Evolutionary conservation across 2,888 invertebrate genomes (phyloP), one percentile per base, ranked within the genome.

Genomic region (Hermaeophaga mercurialis): DNA sequence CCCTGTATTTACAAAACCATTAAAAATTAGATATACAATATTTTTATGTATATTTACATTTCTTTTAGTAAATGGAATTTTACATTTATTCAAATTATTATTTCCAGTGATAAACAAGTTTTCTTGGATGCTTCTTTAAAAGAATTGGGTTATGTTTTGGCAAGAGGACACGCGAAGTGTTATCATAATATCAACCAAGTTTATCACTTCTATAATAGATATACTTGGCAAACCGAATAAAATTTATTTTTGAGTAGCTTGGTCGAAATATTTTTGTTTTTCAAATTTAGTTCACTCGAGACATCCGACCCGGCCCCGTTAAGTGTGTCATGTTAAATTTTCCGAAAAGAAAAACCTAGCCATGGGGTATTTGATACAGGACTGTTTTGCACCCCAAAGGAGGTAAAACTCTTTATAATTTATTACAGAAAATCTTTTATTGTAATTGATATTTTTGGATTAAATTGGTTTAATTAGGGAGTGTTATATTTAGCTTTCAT

Each of bases 291-390:
- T 63, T 45, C 44, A 49, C 41, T 36, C 43, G 43, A 46, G 43
- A 58, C 33, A 47, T 45, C 19, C 59, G 59, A 59, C 43, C 47
- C 54, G 56, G 38, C 38, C 47, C 24, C 36, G 45, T 54, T 56
- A 31, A 41, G 15, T 39, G 39, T 54, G 39, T 11, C 33, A 55
- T 34, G 39, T 43, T 28, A 24, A 26, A 43, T 55, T 34, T 41
- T 43, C 28, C 47, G 54, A 58, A 46, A 31, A n/a, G 28, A 24
- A 19, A 4, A 12, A 15, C 15, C 15, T 11, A n/a, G 28, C 11
- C 9, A 70, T 70, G 70, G 67, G 68, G 41, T 68, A 68, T 47
- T 59, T 70, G 38, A 43, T 60, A 14, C 61, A 54, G 15, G 49
- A 56, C n/a, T 58, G 59, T 45, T 62, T 67, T 58, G 58, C 59